A percentile compares a stretch with the other conserved stretches of the same genome.
Conservation (phyloP, 2,113 vertebrate genomes). For the Microcebus murinus region DNA sequence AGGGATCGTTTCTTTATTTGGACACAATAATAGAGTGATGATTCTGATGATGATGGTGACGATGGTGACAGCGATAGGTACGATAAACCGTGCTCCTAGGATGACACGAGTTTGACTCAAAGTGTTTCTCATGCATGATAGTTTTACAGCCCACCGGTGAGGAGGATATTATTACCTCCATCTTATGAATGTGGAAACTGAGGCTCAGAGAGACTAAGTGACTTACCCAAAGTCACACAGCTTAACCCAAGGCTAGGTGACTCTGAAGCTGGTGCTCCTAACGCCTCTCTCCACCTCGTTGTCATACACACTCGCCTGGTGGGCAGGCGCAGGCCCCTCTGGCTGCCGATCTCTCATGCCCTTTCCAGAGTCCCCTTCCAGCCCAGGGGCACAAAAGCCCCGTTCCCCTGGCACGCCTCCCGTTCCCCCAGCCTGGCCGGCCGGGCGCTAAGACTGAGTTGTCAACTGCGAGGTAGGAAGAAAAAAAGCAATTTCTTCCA, state of each 20-base stretch:
- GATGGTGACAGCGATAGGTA: too few species aligned
- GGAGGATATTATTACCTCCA: neutral
- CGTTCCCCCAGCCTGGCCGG: neutral
- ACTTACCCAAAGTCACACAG: neutral
- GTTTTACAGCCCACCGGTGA: neutral
- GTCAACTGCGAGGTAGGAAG: constrained; percentile 68
- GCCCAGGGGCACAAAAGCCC: fast-evolving
- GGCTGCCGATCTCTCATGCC: neutral
- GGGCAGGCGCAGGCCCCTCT: neutral
- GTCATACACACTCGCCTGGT: too few species aligned
- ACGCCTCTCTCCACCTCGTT: neutral
- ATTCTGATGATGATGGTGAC: fast-evolving
- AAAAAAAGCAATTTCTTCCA: constrained; percentile 77
- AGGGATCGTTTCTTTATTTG: neutral
- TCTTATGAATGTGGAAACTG: neutral
- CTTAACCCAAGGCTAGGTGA: neutral
- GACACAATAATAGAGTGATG: too few species aligned
- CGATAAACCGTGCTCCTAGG: neutral
- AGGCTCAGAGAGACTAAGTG: neutral
- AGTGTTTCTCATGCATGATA: neutral
- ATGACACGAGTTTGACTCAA: neutral
- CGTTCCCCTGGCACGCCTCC: fast-evolving
- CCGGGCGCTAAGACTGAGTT: constrained; percentile 45
- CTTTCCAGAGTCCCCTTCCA: neutral
- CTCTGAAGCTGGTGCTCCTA: neutral